Percentiles rank a stretch among this genome's conserved stretches.
Conservation (phyloP, 2,797 vertebrate species). For the Schizothorax lantsangensis region DNA sequence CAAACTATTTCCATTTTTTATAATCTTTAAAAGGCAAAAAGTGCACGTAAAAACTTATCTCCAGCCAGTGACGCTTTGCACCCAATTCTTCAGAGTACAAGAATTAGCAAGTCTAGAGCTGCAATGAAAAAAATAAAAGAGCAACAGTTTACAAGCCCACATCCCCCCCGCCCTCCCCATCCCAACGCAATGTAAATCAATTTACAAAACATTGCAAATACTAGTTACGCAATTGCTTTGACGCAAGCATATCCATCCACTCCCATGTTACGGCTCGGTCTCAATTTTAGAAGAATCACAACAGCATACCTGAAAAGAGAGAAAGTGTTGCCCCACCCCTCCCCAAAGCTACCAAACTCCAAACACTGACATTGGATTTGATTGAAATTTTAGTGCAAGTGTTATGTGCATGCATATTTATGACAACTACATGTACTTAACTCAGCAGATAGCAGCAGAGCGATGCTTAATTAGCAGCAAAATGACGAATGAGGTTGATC, state of each 20-base stretch:
- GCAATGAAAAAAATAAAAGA: conserved; percentile 68
- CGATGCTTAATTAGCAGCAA: conserved; percentile 79
- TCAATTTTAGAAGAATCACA: conserved; percentile 67
- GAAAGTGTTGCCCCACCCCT: conserved; percentile 69
- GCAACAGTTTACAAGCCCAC: conserved; percentile 68
- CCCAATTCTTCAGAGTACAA: conserved; percentile 29
- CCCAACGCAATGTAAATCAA: conserved; percentile 23
- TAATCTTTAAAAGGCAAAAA: background rate
- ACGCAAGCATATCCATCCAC: conserved; percentile 64
- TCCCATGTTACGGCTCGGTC: conserved; percentile 66
- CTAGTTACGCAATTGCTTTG: conserved; percentile 3
- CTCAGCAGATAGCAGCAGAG: conserved; percentile 80
- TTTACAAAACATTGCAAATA: background rate
- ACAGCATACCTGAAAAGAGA: conserved; percentile 79
- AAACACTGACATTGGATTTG: conserved; percentile 36
- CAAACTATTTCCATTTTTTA: background rate
- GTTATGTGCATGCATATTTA: conserved; percentile 77
- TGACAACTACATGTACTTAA: conserved; percentile 81
- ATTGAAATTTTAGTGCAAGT: conserved; percentile 73
- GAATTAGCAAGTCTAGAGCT: conserved; percentile 62
- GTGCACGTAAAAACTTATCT: conserved; percentile 48
- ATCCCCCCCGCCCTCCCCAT: conserved; percentile 51
- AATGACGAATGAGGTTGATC: conserved; percentile 80
- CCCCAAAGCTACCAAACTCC: conserved; percentile 61
- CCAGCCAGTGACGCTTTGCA: conserved; percentile 20